A percentile compares a stretch with the other conserved stretches of the same genome.
Evolutionary conservation across 2,797 vertebrate genomes (phyloP).

Genomic region (Halcyon smyrnensis): DNA sequence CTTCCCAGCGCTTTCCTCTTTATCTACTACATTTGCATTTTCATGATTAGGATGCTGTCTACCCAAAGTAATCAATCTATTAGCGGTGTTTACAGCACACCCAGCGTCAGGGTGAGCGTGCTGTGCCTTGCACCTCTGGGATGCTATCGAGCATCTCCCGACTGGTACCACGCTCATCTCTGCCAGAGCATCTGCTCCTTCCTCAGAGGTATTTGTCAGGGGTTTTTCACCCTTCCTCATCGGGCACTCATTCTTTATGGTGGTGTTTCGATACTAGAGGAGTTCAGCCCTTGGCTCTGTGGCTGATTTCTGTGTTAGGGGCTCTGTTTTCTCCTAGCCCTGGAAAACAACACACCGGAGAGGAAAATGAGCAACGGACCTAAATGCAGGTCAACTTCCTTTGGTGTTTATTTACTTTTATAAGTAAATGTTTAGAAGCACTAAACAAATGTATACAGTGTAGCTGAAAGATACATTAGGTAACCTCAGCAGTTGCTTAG

Average conservation of each 20-base stretch:
- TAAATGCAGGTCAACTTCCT: not conserved
- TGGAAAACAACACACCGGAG: not conserved
- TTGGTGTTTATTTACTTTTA: not conserved
- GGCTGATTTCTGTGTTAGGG: not conserved
- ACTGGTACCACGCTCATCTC: not conserved
- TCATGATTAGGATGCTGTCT: not conserved
- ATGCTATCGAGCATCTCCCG: too few species aligned
- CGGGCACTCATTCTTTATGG: not conserved
- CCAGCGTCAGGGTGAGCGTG: too few species aligned
- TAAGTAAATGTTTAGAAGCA: not conserved
- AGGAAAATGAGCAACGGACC: not conserved
- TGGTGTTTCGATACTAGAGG: not conserved
- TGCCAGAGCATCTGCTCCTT: not conserved
- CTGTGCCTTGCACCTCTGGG: too few species aligned
- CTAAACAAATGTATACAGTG: not conserved
- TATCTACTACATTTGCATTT: too few species aligned
- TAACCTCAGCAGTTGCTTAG: not conserved
- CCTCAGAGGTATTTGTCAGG: not conserved
- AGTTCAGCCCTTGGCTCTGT: not conserved
- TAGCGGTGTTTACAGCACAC: too few species aligned
- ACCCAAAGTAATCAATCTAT: not conserved
- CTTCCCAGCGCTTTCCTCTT: too few species aligned
- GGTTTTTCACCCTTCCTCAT: not conserved
- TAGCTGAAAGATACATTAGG: not conserved
- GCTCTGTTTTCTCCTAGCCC: not conserved